phyloP scores from a whole-genome alignment of 2,888 invertebrate species.

The Pelosia muscerda region DNA sequence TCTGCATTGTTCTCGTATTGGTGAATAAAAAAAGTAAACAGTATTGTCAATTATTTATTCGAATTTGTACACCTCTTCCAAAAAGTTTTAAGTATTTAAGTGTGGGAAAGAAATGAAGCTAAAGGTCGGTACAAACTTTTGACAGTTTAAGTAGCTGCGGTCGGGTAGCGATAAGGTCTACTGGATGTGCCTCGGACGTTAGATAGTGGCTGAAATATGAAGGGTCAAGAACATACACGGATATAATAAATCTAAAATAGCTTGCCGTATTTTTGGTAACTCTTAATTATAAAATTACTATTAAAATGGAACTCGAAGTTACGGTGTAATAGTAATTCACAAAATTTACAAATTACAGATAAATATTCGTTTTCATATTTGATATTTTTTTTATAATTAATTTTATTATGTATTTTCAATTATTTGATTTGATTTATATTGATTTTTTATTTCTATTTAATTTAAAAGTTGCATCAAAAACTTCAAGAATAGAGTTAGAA shows the following conservation, averaged over 20 bases:
- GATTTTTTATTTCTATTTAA: not conserved
- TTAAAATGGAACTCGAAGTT: not conserved
- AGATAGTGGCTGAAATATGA: constrained; percentile 53
- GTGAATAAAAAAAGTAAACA: not conserved
- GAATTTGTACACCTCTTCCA: constrained; percentile 22
- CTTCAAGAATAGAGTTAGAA: not conserved
- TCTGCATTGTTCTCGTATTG: too few species aligned
- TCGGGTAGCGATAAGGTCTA: constrained; percentile 40
- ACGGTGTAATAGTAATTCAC: not conserved
- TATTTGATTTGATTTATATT: too few species aligned
- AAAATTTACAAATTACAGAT: too few species aligned
- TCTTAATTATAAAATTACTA: not conserved
- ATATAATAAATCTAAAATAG: constrained; percentile 31
- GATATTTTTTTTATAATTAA: too few species aligned
- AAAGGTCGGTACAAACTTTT: constrained; percentile 56
- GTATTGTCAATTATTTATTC: constrained; percentile 8
- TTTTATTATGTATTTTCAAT: too few species aligned
- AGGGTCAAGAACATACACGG: constrained; percentile 45
- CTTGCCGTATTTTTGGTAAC: not conserved
- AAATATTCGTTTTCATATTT: too few species aligned
- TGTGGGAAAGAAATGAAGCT: constrained; percentile 51
- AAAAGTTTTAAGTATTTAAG: constrained; percentile 47
- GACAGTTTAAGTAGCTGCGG: constrained; percentile 60
- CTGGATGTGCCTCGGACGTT: constrained; percentile 45
- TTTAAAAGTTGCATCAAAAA: not conserved